Evolutionary conservation across 2,888 invertebrate genomes (phyloP).

Genomic region (Altica lythri): DNA sequence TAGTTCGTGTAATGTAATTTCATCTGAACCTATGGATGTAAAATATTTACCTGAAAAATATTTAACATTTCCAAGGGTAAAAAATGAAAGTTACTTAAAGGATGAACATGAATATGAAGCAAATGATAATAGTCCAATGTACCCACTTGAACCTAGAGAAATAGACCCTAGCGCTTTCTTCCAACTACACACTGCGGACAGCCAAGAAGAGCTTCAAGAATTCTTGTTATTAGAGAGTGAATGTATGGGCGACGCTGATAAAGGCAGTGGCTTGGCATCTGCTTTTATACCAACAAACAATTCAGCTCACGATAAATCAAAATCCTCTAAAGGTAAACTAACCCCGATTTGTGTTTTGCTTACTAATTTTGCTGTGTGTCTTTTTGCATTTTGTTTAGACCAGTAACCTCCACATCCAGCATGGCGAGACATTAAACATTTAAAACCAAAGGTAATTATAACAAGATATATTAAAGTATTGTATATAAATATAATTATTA

Average conservation of each 20-base stretch:
- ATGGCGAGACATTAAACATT: slow-evolving; percentile 46
- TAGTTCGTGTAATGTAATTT: slow-evolving; percentile 53
- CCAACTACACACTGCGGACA: slow-evolving; percentile 65
- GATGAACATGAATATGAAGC: slow-evolving; percentile 39
- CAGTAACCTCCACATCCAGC: slow-evolving; percentile 41
- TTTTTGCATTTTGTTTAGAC: slow-evolving; percentile 43
- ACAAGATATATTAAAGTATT: too few relatives aligned
- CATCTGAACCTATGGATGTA: slow-evolving; percentile 42
- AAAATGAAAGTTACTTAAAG: slow-evolving; percentile 51
- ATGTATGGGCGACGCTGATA: slow-evolving; percentile 58
- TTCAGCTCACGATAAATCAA: slow-evolving; percentile 15
- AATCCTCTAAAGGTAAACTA: slow-evolving; percentile 34
- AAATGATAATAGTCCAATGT: slow-evolving; percentile 54
- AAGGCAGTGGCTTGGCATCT: slow-evolving; percentile 59
- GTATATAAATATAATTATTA: too few relatives aligned
- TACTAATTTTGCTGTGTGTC: slow-evolving; percentile 40
- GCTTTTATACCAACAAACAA: slow-evolving; percentile 49
- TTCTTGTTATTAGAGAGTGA: slow-evolving; percentile 66
- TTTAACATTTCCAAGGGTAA: slow-evolving; percentile 62
- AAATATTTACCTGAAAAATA: slow-evolving; percentile 54
- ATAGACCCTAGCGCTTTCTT: slow-evolving; percentile 63
- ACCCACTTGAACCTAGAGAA: slow-evolving; percentile 64
- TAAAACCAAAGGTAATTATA: slow-evolving; percentile 40
- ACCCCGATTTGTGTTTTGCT: slow-evolving; percentile 36
- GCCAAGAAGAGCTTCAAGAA: slow-evolving; percentile 66